These are phyloP conservation scores for Morelia viridis DNA, from an alignment of 2,797 vertebrate genomes.

Conservation along the genomic window DNA sequence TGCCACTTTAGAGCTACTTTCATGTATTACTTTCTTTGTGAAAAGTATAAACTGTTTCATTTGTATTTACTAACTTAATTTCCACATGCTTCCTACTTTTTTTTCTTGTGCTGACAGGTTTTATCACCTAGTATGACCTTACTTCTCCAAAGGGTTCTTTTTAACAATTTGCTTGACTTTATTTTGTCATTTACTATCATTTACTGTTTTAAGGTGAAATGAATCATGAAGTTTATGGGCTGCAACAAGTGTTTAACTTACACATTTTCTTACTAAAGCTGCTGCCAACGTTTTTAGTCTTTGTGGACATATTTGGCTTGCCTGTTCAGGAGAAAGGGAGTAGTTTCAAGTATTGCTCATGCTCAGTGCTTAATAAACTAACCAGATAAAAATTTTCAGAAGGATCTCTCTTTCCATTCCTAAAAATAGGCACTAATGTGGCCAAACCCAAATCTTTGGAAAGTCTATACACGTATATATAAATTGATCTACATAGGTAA, in stretches of 20 bases:
- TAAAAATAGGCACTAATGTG: no score
- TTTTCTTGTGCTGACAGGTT: not conserved
- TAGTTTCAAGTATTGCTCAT: not conserved
- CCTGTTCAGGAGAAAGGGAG: not conserved
- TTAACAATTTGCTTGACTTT: not conserved
- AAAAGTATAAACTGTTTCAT: not conserved
- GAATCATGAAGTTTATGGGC: not conserved
- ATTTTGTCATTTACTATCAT: not conserved
- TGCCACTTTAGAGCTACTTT: not conserved
- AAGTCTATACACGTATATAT: no score
- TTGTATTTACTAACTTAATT: not conserved
- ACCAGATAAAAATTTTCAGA: no score
- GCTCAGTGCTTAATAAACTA: no score
- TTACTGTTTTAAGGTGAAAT: not conserved
- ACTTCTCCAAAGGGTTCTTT: not conserved
- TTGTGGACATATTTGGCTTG: no score
- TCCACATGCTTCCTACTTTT: not conserved
- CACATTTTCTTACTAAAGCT: not conserved
- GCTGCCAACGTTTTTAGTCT: no score
- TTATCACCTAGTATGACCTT: slow-evolving; percentile 9
- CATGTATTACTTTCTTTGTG: not conserved
- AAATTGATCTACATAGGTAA: no score
- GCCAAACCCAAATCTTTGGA: no score
- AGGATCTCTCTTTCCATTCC: no score
- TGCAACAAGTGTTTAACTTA: not conserved